Conservation (phyloP, 1,140 invertebrate genomes). For the Diabrotica undecimpunctata region DNA sequence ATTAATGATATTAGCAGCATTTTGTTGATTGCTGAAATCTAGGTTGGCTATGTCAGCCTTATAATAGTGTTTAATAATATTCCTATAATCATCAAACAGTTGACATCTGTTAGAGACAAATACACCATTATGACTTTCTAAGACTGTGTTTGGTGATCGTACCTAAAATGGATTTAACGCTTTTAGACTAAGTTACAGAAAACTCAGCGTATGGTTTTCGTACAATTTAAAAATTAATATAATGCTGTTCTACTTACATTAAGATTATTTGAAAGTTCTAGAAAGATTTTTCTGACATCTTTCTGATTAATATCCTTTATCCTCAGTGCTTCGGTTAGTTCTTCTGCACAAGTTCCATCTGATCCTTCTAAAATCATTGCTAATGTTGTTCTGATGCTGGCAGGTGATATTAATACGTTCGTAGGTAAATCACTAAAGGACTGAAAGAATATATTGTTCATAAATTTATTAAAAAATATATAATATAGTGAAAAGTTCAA, state of each 20-base stretch:
- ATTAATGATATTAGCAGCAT: constrained; percentile 54
- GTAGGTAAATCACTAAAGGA: constrained; percentile 44
- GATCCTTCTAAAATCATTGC: constrained; percentile 64
- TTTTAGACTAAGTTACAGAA: too few species aligned
- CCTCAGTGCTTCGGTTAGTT: constrained; percentile 59
- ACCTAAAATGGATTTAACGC: constrained; percentile 22
- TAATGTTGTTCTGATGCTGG: constrained; percentile 62
- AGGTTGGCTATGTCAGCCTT: constrained; percentile 46
- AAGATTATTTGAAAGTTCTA: constrained; percentile 50
- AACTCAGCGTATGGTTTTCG: too few species aligned
- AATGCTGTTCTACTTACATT: constrained; percentile 46
- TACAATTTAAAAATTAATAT: too few species aligned
- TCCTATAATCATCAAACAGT: constrained; percentile 41
- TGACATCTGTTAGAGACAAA: constrained; percentile 50
- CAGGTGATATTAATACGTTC: constrained; percentile 66
- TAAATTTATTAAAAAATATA: too few species aligned
- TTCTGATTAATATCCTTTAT: constrained; percentile 50
- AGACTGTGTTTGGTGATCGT: constrained; percentile 19
- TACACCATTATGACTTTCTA: constrained; percentile 41
- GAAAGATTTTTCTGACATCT: constrained; percentile 48
- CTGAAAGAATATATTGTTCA: constrained; percentile 28
- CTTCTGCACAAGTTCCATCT: constrained; percentile 52
- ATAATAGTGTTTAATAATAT: constrained; percentile 49
- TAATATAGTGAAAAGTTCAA: too few species aligned
- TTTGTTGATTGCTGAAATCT: constrained; percentile 51